These are phyloP conservation scores for Glaucopsyche alexis DNA, from an alignment of 2,888 invertebrate species.

Conservation along the genomic window DNA sequence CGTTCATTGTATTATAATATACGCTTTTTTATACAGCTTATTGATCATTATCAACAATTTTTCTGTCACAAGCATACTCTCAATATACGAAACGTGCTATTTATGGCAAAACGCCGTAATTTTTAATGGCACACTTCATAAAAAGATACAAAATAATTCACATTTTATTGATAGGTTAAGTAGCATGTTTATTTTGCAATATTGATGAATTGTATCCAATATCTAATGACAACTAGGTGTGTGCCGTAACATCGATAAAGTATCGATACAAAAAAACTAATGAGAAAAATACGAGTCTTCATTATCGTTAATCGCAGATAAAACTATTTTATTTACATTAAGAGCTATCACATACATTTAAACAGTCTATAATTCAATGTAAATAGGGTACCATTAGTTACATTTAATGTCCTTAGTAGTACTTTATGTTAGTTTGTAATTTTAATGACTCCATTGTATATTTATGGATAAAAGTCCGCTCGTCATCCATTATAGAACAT, in stretches of 20 bases:
- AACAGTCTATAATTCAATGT: conserved; percentile 22
- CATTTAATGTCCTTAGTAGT: conserved; percentile 20
- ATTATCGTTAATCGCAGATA: neutral
- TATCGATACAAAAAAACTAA: conserved; percentile 8
- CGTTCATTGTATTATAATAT: conserved; percentile 35
- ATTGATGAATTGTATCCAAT: neutral
- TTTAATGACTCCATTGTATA: conserved; percentile 27
- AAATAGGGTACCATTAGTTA: neutral
- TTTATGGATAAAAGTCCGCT: neutral
- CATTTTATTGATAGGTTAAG: neutral
- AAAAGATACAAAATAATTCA: conserved; percentile 12
- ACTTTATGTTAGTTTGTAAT: conserved; percentile 19
- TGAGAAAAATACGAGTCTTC: conserved; percentile 9
- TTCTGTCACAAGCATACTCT: conserved; percentile 17
- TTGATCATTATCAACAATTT: conserved; percentile 17
- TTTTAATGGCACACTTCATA: conserved; percentile 7
- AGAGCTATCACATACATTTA: neutral
- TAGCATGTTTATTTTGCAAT: conserved; percentile 5
- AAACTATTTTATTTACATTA: conserved; percentile 21
- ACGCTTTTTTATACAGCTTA: conserved; percentile 32
- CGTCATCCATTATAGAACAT: neutral
- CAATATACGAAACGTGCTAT: neutral
- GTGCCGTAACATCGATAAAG: neutral
- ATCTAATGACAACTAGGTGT: conserved; percentile 6
- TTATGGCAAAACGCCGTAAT: neutral